Evolutionary conservation across 2,113 vertebrate genomes (phyloP).

Genomic region (Stercorarius parasiticus): DNA sequence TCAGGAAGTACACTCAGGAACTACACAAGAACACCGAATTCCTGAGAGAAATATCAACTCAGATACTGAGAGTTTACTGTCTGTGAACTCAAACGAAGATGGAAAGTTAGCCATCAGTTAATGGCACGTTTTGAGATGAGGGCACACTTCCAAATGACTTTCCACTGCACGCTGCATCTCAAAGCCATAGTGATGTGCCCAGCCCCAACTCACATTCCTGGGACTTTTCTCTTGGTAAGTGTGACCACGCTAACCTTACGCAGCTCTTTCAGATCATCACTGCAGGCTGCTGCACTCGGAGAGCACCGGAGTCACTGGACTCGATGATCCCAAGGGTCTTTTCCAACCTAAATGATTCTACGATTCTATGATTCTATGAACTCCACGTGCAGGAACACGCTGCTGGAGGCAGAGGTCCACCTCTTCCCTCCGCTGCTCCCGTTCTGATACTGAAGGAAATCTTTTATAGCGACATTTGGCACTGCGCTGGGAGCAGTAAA

Average conservation of each 20-base stretch:
- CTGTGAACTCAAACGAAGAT: neutral
- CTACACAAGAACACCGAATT: neutral
- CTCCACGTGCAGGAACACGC: fast-evolving
- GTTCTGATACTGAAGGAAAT: neutral
- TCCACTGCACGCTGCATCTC: neutral
- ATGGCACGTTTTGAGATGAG: neutral
- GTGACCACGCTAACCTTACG: neutral
- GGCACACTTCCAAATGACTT: neutral
- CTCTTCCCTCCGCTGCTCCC: neutral
- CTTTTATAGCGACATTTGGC: neutral
- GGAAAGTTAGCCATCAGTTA: neutral
- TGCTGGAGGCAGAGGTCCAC: neutral
- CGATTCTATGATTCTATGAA: neutral
- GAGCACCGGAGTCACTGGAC: neutral
- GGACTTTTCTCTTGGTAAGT: neutral
- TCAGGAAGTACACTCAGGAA: slow-evolving; percentile 33
- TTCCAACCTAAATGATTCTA: too few species aligned
- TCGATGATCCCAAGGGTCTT: too few species aligned
- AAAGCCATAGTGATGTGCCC: fast-evolving
- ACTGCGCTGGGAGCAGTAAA: neutral
- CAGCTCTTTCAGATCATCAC: neutral
- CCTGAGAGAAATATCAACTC: slow-evolving; percentile 11
- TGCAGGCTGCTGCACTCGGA: neutral
- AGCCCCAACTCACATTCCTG: neutral
- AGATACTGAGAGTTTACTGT: slow-evolving; percentile 35